Conservation (phyloP, 2,113 vertebrate species). For the Alosa alosa region DNA sequence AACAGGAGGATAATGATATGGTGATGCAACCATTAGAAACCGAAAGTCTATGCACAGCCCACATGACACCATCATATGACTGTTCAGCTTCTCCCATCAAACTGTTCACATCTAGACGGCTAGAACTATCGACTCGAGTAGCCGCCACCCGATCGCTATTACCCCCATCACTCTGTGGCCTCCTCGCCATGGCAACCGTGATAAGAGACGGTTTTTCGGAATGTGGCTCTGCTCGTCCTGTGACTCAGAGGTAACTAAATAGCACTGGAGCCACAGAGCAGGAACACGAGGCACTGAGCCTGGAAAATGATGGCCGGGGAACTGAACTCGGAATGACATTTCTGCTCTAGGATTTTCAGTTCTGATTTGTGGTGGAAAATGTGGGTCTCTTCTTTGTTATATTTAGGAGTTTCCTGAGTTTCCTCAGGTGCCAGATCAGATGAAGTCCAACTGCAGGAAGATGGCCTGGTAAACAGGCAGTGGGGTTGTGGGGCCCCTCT, state of each 20-base stretch:
- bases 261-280: conserved; percentile 31
- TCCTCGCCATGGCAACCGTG: conserved; percentile 40
- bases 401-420: not conserved
- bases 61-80: not conserved
- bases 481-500: not conserved
- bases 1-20: too few relatives aligned
- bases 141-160: conserved; percentile 29
- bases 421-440: not conserved
- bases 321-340: not conserved
- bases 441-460: not conserved
- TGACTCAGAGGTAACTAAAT: conserved; percentile 57
- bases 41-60: not conserved
- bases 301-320: not conserved
- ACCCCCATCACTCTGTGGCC: conserved; percentile 17
- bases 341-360: not conserved
- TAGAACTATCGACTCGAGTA: too few relatives aligned
- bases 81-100: not conserved
- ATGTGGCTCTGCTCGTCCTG: conserved; percentile 46
- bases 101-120: not conserved
- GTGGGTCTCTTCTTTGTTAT: too few relatives aligned
- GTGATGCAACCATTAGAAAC: too few relatives aligned
- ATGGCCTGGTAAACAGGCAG: not conserved
- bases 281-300: not conserved
- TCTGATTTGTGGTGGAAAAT: not conserved
- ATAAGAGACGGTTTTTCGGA: conserved; percentile 40